A percentile compares a stretch with the other conserved stretches of the same genome.
phyloP scores from a whole-genome alignment of 1,140 invertebrate genomes.

The Harpegnathos saltator region DNA sequence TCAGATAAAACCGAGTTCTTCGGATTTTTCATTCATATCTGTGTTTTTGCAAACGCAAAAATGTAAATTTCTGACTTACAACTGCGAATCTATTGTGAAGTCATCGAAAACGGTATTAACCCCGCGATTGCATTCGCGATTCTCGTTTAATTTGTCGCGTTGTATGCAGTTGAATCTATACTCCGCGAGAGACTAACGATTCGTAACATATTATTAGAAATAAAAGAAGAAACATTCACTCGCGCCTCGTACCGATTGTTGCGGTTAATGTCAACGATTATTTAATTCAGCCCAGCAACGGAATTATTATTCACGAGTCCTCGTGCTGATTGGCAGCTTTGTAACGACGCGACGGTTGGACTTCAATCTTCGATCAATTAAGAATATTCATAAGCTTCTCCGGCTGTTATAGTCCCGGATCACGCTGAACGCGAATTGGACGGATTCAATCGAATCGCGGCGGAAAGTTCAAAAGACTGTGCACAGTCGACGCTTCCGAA shows the following conservation, averaged over 20 bases:
- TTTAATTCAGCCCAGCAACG: neutral
- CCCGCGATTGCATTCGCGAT: neutral
- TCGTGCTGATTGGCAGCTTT: conserved; percentile 50
- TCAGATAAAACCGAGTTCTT: neutral
- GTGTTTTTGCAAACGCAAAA: neutral
- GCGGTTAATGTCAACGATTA: conserved; percentile 16
- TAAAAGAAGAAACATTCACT: neutral
- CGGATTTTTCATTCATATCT: neutral
- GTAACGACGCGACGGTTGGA: conserved; percentile 25
- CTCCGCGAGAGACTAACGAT: too few species aligned
- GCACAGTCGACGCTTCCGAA: conserved; percentile 23
- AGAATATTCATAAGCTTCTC: conserved; percentile 56
- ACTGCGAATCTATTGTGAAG: neutral
- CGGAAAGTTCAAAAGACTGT: conserved; percentile 40
- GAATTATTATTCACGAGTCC: conserved; percentile 51
- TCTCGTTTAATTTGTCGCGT: neutral
- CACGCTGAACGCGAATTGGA: conserved; percentile 25
- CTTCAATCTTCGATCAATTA: conserved; percentile 60
- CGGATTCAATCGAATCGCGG: conserved; percentile 55
- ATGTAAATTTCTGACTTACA: neutral
- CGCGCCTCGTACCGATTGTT: neutral
- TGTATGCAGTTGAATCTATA: neutral
- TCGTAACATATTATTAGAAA: neutral
- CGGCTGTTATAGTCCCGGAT: conserved; percentile 34
- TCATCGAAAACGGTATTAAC: neutral